These are phyloP conservation scores for Patagioenas fasciata DNA, from an alignment of 2,113 vertebrate species.

Conservation along the genomic window DNA sequence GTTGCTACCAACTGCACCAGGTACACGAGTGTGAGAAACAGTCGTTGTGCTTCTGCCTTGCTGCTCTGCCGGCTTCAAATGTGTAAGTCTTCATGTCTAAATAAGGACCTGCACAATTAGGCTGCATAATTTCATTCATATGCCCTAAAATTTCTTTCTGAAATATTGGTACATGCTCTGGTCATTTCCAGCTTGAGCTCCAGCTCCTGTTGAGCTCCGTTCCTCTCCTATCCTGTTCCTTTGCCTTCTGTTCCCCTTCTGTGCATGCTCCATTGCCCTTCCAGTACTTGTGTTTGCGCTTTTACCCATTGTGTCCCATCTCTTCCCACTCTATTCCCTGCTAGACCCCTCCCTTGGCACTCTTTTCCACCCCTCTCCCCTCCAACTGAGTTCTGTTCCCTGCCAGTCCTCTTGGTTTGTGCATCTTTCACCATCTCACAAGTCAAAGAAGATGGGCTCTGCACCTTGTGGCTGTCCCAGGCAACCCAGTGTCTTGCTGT, in stretches of 20 bases:
- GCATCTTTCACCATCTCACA: background rate
- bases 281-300: background rate
- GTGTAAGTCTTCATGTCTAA: background rate
- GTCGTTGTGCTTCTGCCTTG: background rate
- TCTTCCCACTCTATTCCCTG: background rate
- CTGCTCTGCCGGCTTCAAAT: background rate
- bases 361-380: background rate
- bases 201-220: background rate
- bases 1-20: background rate
- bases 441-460: background rate
- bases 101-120: background rate
- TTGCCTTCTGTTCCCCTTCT: background rate
- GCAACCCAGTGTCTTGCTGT: background rate
- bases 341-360: background rate
- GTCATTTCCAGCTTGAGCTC: background rate
- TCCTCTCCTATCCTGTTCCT: background rate
- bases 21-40: background rate
- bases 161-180: background rate
- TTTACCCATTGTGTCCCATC: no score
- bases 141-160: background rate
- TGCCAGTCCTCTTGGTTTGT: background rate
- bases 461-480: background rate
- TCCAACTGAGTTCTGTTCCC: background rate
- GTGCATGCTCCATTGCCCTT: background rate
- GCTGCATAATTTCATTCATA: background rate